Conservation (phyloP, 2,113 vertebrate genomes). For the Edolisoma coerulescens region DNA sequence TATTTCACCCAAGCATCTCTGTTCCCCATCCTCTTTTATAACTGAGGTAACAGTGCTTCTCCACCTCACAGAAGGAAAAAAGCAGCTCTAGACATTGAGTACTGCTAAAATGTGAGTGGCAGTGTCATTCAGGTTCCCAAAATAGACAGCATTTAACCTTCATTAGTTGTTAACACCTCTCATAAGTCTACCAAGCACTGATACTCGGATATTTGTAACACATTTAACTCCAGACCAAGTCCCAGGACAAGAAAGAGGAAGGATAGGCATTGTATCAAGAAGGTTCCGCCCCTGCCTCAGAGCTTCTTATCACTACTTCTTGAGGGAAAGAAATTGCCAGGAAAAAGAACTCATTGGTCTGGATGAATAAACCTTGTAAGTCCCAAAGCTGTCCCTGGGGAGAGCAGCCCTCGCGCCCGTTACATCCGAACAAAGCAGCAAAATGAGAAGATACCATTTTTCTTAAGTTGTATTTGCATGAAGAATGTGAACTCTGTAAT, state of each 20-base stretch:
- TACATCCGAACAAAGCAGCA: background rate
- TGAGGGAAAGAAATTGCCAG: background rate
- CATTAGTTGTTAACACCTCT: constrained; percentile 41
- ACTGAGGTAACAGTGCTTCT: background rate
- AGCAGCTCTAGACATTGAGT: background rate
- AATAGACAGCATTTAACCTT: constrained; percentile 45
- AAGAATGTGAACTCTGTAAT: background rate
- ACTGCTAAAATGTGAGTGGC: background rate
- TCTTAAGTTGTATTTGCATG: background rate
- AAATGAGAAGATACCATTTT: background rate
- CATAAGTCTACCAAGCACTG: background rate
- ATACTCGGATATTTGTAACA: constrained; percentile 28
- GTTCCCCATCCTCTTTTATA: background rate
- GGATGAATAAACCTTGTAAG: background rate
- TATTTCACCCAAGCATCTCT: fast-evolving
- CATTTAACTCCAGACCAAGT: background rate
- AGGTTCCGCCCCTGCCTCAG: background rate
- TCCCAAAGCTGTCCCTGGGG: background rate
- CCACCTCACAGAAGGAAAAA: background rate
- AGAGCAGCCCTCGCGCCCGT: background rate
- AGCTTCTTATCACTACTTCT: background rate
- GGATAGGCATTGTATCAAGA: background rate
- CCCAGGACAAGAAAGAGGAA: background rate
- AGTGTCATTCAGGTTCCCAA: background rate
- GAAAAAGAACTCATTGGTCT: background rate